Evolutionary conservation across 2,113 vertebrate species (phyloP).

Genomic region (Bolborhynchus lineola): DNA sequence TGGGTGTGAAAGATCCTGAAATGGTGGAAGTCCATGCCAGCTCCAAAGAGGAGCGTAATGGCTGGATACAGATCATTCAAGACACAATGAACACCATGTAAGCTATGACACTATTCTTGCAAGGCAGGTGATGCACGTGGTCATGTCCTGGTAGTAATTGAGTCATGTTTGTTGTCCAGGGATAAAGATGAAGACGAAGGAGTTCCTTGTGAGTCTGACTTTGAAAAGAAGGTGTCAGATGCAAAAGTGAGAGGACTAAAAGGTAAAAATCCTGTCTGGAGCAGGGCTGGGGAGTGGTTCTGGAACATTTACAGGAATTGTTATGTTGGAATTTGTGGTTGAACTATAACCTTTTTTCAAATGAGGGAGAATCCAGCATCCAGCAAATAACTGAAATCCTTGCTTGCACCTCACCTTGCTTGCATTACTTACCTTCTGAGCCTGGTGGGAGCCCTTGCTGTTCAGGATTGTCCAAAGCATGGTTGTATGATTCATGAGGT

Average conservation of each 20-base stretch:
- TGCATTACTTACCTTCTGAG: not conserved
- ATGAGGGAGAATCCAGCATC: not conserved
- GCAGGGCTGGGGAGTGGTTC: not conserved
- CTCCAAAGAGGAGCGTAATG: conserved; percentile 91
- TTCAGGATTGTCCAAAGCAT: not conserved
- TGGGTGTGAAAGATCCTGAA: conserved; percentile 85
- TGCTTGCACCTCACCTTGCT: not conserved
- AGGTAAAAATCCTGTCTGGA: conserved; percentile 77
- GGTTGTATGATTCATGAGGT: not conserved
- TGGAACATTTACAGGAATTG: not conserved
- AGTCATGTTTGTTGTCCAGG: conserved; percentile 61
- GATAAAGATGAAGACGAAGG: conserved; percentile 96
- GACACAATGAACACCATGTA: conserved; percentile 90
- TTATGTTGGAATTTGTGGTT: not conserved
- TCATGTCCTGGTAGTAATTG: not conserved
- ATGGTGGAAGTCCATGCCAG: conserved; percentile 94
- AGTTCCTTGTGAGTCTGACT: conserved; percentile 92
- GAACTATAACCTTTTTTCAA: not conserved
- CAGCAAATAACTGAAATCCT: not conserved
- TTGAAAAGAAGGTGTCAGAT: conserved; percentile 88
- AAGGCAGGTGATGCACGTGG: not conserved
- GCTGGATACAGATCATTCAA: conserved; percentile 92
- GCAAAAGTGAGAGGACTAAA: conserved; percentile 88
- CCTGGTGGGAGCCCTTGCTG: not conserved
- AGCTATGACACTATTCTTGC: conserved; percentile 34